Evolutionary conservation across 2,888 invertebrate genomes (phyloP).

Genomic region (Rhorus exstirpatorius): DNA sequence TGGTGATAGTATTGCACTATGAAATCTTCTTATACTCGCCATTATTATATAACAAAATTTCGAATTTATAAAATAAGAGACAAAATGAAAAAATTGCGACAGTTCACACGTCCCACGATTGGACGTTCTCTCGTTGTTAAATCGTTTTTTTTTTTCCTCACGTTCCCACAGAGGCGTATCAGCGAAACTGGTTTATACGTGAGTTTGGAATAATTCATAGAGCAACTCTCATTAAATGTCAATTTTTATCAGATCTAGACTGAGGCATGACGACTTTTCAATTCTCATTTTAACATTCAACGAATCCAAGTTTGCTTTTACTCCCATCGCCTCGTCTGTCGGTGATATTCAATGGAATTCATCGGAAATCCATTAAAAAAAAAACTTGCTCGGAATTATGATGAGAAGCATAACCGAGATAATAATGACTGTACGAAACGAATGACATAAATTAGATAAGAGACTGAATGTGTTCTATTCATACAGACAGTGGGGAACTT

Average conservation of each 20-base stretch:
- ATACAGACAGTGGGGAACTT: background rate
- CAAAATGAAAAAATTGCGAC: background rate
- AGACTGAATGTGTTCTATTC: slow-evolving; percentile 55
- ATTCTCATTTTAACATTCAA: background rate
- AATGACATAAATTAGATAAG: slow-evolving; percentile 46
- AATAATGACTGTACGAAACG: slow-evolving; percentile 24
- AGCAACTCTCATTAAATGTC: slow-evolving; percentile 12
- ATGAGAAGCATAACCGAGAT: slow-evolving; percentile 21
- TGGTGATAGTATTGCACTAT: too few relatives aligned
- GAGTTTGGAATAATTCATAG: slow-evolving; percentile 61
- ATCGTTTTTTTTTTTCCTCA: slow-evolving; percentile 14
- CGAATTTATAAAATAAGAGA: background rate
- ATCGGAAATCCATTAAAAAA: background rate
- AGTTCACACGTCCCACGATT: background rate
- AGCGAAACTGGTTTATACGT: slow-evolving; percentile 56
- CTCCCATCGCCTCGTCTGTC: background rate
- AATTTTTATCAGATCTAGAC: slow-evolving; percentile 17
- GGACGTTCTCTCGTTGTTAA: background rate
- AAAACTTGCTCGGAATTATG: slow-evolving; percentile 21
- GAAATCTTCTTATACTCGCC: too few relatives aligned
- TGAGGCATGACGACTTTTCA: slow-evolving; percentile 2
- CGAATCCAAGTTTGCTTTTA: slow-evolving; percentile 4
- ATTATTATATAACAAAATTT: too few relatives aligned
- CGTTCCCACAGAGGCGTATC: slow-evolving; percentile 46
- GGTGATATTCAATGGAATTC: slow-evolving; percentile 15